These are phyloP conservation scores for Galaxias olidus DNA, from an alignment of 2,797 vertebrate species.

Conservation along the genomic window DNA sequence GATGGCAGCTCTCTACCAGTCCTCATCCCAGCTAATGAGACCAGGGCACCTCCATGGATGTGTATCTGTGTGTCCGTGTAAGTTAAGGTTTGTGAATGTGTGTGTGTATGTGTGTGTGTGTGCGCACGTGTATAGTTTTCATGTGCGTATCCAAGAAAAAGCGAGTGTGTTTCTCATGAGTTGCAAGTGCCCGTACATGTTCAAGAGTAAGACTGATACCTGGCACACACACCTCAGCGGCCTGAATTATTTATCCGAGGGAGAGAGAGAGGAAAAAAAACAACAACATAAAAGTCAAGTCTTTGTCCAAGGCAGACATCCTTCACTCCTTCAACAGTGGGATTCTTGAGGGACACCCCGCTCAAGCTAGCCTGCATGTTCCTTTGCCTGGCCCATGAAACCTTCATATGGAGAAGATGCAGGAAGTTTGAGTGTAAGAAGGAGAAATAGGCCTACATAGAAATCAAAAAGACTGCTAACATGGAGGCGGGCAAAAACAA, in stretches of 20 bases:
- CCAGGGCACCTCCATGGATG: constrained; percentile 39
- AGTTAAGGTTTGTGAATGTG: constrained; percentile 6
- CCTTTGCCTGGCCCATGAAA: constrained; percentile 45
- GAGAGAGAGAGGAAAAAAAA: constrained; percentile 12
- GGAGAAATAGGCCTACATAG: too few relatives aligned
- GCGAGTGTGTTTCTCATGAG: background rate
- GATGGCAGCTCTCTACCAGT: constrained; percentile 71
- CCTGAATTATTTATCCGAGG: constrained; percentile 66
- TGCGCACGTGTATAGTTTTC: constrained; percentile 43
- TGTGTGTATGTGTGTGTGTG: constrained; percentile 42
- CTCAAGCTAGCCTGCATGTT: constrained; percentile 33
- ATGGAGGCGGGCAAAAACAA: too few relatives aligned
- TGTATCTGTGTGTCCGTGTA: constrained; percentile 5
- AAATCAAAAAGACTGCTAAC: too few relatives aligned
- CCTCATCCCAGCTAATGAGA: constrained; percentile 80
- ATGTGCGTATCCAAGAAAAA: too few relatives aligned
- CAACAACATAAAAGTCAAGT: constrained; percentile 26
- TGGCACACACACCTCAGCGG: constrained; percentile 40
- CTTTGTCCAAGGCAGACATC: constrained; percentile 49
- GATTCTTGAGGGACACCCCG: constrained; percentile 39
- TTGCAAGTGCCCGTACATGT: constrained; percentile 50
- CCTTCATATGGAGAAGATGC: constrained; percentile 10
- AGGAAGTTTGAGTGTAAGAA: too few relatives aligned
- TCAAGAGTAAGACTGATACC: constrained; percentile 50
- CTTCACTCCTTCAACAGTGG: constrained; percentile 15